A percentile compares a stretch with the other conserved stretches of the same genome.
Evolutionary conservation across 2,888 invertebrate species (phyloP).

Genomic region (Andrena bicolor): DNA sequence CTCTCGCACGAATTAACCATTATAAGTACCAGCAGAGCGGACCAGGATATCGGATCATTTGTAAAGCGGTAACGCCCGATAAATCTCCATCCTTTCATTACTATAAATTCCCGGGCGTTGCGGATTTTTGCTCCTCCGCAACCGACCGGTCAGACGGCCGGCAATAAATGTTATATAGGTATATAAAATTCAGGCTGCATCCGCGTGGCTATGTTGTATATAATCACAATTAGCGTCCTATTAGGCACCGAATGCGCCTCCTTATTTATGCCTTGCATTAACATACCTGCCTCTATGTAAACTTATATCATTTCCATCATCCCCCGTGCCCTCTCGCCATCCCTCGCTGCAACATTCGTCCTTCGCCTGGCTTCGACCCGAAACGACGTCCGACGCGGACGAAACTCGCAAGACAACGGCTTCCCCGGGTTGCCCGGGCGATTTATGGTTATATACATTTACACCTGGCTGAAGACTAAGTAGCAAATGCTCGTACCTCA

Average conservation of each 20-base stretch:
- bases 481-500: conserved; percentile 15
- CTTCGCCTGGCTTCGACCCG: conserved; percentile 19
- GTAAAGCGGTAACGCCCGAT: conserved; percentile 72
- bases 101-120: conserved; percentile 74
- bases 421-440: background rate
- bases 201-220: conserved; percentile 71
- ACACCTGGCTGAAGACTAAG: conserved; percentile 31
- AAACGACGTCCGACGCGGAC: conserved; percentile 13
- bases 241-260: conserved; percentile 68
- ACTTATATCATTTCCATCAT: conserved; percentile 72
- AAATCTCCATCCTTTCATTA: conserved; percentile 77
- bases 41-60: conserved; percentile 73
- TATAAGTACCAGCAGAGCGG: conserved; percentile 63
- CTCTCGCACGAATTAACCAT: conserved; percentile 73
- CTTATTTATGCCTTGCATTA: conserved; percentile 72
- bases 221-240: conserved; percentile 77
- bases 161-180: conserved; percentile 75
- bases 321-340: conserved; percentile 25
- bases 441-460: conserved; percentile 47
- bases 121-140: conserved; percentile 67
- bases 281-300: conserved; percentile 70
- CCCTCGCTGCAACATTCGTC: conserved; percentile 5
- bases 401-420: conserved; percentile 20
- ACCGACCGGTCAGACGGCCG: conserved; percentile 64
- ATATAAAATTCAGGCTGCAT: conserved; percentile 73